These are phyloP conservation scores for Pungitius pungitius DNA, from an alignment of 2,113 vertebrate species.

Conservation along the genomic window DNA sequence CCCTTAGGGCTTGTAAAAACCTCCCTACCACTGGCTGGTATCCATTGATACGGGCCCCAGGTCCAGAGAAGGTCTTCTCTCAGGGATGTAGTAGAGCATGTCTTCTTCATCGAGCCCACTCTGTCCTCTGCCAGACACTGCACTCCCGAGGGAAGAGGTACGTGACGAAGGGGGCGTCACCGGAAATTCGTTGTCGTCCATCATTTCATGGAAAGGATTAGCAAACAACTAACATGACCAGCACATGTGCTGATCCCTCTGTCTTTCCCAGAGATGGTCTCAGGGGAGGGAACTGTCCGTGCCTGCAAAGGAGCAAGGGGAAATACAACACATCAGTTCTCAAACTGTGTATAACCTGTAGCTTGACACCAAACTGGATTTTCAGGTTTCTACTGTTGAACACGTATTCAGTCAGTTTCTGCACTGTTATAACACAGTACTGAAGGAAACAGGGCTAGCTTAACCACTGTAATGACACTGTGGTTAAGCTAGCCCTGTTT, in stretches of 20 bases:
- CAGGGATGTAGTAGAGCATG: constrained; percentile 52
- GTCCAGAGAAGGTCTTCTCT: constrained; percentile 61
- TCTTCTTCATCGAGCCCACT: constrained; percentile 16
- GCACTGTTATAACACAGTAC: not conserved
- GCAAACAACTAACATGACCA: not conserved
- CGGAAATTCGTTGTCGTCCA: constrained; percentile 28
- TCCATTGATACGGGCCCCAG: constrained; percentile 55
- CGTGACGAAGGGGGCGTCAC: not conserved
- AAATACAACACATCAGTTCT: not conserved
- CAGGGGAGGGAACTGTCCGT: not conserved
- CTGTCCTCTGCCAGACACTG: constrained; percentile 40
- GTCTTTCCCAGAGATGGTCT: not conserved
- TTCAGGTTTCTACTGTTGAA: not conserved
- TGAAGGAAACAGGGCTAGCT: too few relatives aligned
- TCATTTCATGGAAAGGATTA: constrained; percentile 8
- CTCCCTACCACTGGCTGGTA: constrained; percentile 42
- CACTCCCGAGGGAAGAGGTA: constrained; percentile 48
- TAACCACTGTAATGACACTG: not conserved
- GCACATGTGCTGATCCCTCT: not conserved
- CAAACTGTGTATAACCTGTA: not conserved
- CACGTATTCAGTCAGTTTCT: not conserved
- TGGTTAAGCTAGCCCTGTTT: too few relatives aligned
- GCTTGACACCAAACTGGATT: not conserved
- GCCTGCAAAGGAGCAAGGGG: constrained; percentile 10
- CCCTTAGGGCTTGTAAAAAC: not conserved